A percentile compares a stretch with the other conserved stretches of the same genome.
Conservation (phyloP, 2,113 vertebrate genomes). For the Oreochromis tanganicae region DNA sequence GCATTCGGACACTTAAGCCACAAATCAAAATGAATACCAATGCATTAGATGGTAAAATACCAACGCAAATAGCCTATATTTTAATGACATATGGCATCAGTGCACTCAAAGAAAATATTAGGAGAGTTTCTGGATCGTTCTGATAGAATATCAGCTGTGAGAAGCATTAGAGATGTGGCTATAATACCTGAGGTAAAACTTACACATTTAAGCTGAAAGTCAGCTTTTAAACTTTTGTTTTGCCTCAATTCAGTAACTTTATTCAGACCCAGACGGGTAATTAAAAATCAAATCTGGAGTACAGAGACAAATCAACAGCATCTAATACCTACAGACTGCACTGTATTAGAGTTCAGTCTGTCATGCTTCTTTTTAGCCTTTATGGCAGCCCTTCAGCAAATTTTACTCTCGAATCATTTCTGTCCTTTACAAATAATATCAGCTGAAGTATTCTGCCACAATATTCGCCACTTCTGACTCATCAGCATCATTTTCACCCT, state of each 20-base stretch:
- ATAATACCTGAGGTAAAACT: neutral
- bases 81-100: neutral
- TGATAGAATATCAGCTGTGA: neutral
- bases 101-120: neutral
- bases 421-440: neutral
- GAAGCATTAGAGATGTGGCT: neutral
- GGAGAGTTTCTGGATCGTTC: neutral
- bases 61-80: neutral
- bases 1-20: neutral
- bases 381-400: neutral
- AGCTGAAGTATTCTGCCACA: neutral
- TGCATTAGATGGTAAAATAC: neutral
- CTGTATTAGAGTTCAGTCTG: neutral
- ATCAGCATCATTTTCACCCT: neutral
- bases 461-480: neutral
- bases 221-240: neutral
- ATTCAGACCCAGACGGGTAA: neutral
- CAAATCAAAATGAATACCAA: neutral
- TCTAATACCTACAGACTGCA: neutral
- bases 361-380: neutral
- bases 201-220: neutral
- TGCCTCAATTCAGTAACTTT: neutral
- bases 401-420: neutral
- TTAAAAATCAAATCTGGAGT: neutral
- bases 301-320: neutral